Percentiles rank a stretch among this genome's conserved stretches.
phyloP scores from a whole-genome alignment of 2,888 invertebrate genomes.

The Philonicus albiceps region DNA sequence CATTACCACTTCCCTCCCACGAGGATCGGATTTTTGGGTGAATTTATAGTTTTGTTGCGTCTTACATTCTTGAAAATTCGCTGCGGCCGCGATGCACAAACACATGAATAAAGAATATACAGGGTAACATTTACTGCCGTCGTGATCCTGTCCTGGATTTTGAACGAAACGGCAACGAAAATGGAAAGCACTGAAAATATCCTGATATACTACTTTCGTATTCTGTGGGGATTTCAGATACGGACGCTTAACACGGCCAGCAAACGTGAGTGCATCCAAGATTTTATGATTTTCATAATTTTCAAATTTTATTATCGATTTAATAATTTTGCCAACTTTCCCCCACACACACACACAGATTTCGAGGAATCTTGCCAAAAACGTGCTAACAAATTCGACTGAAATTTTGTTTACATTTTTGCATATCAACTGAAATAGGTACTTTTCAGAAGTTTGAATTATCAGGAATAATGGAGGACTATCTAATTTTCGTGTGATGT shows the following conservation, averaged over 20 bases:
- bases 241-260: background rate
- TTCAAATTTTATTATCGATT: conserved; percentile 8
- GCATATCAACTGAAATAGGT: background rate
- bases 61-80: conserved; percentile 32
- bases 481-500: background rate
- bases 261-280: background rate
- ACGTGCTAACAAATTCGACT: background rate
- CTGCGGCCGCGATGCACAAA: background rate
- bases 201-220: conserved; percentile 5
- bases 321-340: background rate
- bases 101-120: conserved; percentile 2
- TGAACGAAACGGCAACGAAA: background rate
- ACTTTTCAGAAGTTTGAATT: background rate
- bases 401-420: background rate
- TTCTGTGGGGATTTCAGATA: background rate
- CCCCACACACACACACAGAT: background rate
- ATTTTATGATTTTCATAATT: conserved; percentile 26
- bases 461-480: background rate
- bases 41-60: conserved; percentile 38
- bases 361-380: background rate
- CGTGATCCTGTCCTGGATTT: conserved; percentile 23
- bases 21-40: conserved; percentile 33
- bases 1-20: conserved; percentile 24
- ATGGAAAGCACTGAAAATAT: background rate
- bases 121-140: conserved; percentile 14